A percentile compares a stretch with the other conserved stretches of the same genome.
phyloP scores from a whole-genome alignment of 1,140 invertebrate genomes.

The Heliothis virescens region DNA sequence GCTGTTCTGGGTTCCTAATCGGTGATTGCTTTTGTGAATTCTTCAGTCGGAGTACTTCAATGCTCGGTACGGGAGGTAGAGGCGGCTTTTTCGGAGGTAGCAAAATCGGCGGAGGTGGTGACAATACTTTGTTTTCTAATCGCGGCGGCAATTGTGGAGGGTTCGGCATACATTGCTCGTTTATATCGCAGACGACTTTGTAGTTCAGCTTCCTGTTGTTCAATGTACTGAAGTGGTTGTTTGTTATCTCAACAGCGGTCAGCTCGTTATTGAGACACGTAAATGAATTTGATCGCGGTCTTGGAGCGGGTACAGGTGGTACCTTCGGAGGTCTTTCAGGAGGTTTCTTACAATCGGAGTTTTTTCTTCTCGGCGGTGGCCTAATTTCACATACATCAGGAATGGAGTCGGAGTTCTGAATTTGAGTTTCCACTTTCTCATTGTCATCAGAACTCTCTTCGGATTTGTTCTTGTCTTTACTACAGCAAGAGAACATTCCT shows the following conservation, averaged over 20 bases:
- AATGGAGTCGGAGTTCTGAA: slow-evolving; percentile 79
- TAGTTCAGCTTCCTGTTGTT: slow-evolving; percentile 83
- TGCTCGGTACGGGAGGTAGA: slow-evolving; percentile 89
- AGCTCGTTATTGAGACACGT: slow-evolving; percentile 81
- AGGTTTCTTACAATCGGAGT: slow-evolving; percentile 82
- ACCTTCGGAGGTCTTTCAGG: slow-evolving; percentile 88
- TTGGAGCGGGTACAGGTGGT: slow-evolving; percentile 83
- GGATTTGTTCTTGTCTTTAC: slow-evolving; percentile 86
- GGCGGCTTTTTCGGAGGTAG: slow-evolving; percentile 90
- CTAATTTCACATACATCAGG: slow-evolving; percentile 83
- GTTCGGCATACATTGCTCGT: slow-evolving; percentile 66
- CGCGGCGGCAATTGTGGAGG: slow-evolving; percentile 87
- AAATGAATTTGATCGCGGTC: slow-evolving; percentile 87
- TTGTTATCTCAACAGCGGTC: slow-evolving; percentile 77
- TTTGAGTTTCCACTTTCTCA: slow-evolving; percentile 71
- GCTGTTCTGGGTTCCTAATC: slow-evolving; percentile 76
- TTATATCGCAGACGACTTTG: slow-evolving; percentile 81
- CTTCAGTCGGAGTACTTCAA: slow-evolving; percentile 86
- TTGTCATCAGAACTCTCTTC: slow-evolving; percentile 78
- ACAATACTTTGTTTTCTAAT: slow-evolving; percentile 78
- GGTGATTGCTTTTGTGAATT: slow-evolving; percentile 79
- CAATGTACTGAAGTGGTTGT: slow-evolving; percentile 81
- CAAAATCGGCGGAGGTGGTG: slow-evolving; percentile 87
- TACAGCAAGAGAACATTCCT: slow-evolving; percentile 89
- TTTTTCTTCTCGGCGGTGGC: slow-evolving; percentile 87